Conservation (phyloP, 2,113 vertebrate genomes). For the Pogonocichla stellata region DNA sequence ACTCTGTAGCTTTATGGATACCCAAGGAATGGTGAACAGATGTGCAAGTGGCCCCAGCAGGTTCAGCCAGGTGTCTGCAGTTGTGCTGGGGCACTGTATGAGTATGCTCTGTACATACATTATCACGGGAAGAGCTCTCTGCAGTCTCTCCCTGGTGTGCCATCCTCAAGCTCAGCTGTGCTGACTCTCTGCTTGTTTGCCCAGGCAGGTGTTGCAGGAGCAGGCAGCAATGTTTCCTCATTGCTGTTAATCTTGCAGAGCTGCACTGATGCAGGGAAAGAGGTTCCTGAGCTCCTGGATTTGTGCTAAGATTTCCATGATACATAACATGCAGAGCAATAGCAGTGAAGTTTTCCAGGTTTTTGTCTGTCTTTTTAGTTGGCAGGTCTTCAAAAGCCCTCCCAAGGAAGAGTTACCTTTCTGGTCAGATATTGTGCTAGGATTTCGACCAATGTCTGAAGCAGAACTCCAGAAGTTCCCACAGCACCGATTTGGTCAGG, state of each 20-base stretch:
- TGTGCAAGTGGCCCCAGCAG: neutral
- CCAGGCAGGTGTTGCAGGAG: neutral
- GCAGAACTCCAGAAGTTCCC: conserved; percentile 86
- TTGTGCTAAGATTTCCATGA: neutral
- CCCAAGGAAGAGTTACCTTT: conserved; percentile 78
- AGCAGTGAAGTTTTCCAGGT: neutral
- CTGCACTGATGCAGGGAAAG: neutral
- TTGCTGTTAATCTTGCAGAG: neutral
- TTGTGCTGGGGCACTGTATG: neutral
- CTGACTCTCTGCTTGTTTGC: neutral
- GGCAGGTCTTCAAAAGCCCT: conserved; percentile 83
- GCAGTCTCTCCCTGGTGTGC: neutral
- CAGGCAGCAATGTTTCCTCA: neutral
- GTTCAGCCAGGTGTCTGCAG: neutral
- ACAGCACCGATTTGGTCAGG: conserved; percentile 81
- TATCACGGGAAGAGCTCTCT: neutral
- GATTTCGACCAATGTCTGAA: conserved; percentile 84
- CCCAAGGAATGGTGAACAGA: neutral
- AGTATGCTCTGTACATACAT: neutral
- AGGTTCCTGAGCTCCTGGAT: neutral
- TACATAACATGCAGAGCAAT: neutral
- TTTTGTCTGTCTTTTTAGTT: conserved; percentile 72
- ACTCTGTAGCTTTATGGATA: neutral
- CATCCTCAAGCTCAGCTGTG: neutral
- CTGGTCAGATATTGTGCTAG: conserved; percentile 87